Evolutionary conservation across 2,797 vertebrate genomes (phyloP), one percentile per base, ranked within the genome.

Genomic region (Mormyrops boulengeri): DNA sequence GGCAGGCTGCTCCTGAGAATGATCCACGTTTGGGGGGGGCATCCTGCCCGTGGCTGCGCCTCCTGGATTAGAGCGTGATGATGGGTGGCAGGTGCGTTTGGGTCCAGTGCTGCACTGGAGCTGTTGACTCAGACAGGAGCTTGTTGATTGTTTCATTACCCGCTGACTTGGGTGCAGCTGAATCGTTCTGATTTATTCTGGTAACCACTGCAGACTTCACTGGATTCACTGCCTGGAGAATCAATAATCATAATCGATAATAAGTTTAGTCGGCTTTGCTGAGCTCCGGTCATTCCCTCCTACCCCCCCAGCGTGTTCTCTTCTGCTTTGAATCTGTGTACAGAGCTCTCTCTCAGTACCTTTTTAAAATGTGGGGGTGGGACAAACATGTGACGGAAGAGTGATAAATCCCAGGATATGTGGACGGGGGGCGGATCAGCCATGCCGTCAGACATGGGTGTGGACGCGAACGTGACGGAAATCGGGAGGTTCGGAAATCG

Each of bases 141-240:
- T 96, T 95, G 95, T 95, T 95, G 95, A 94, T 94, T 93, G 93
- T 92, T 94, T 94, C 93, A 60, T 87, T 87, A 87, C 69, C 30
- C n/a, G 4, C 38, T 93, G 94, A 93, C 93, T 94, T 93, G 93
- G 93, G 91, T 93, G 94, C 93, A 95, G 93, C 94, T 94, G 91
- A 93, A 92, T 92, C 50, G 93, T 93, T 53, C 26, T 8, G 95
- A 96, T 95, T 94, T 94, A 95, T 95, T 94, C 92, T 95, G 95
- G 95, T 96, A 96, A 96, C 96, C 95, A 96, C 95, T 96, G 95
- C 96, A 96, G 95, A 96, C 96, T 95, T 94, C 96, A 96, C 96
- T 96, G 96, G 96, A 96, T 96, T 96, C 95, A 95, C 94, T 93
- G 94, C 95, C 94, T 92, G 60, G 90, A 91, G 93, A 95, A 96